A percentile compares a stretch with the other conserved stretches of the same genome.
phyloP scores from a whole-genome alignment of 2,888 invertebrate species.

The Protonemura montana region DNA sequence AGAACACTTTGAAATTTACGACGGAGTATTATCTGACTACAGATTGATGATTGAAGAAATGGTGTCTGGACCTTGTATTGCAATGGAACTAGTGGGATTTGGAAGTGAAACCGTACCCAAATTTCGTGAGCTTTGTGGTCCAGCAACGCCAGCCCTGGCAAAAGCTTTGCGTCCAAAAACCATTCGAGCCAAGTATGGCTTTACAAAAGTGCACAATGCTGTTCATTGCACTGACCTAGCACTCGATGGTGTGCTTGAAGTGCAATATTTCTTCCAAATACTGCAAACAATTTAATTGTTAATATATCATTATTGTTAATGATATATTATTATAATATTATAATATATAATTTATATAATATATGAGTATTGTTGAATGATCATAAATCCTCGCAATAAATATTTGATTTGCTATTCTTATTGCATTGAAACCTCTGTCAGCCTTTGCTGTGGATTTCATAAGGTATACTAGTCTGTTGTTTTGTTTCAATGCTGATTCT shows the following conservation, averaged over 20 bases:
- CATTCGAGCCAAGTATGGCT: neutral
- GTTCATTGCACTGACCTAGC: neutral
- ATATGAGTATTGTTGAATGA: too few species aligned
- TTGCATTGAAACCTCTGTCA: too few species aligned
- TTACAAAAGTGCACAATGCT: neutral
- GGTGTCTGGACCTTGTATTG: neutral
- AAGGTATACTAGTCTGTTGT: too few species aligned
- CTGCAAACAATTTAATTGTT: neutral
- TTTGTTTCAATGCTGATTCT: too few species aligned
- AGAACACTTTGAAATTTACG: neutral
- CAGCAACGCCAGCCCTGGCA: neutral
- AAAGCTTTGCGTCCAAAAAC: neutral
- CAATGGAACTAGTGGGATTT: neutral
- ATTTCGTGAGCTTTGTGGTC: neutral
- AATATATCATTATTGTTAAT: too few species aligned
- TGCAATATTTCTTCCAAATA: neutral
- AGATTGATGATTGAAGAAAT: neutral
- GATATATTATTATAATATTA: too few species aligned
- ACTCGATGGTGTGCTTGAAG: neutral
- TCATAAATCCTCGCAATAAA: too few species aligned
- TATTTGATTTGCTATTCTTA: too few species aligned
- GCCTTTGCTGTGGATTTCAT: too few species aligned
- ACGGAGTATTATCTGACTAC: neutral
- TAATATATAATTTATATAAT: too few species aligned
- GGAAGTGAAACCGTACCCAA: neutral